Conservation (phyloP, 2,797 vertebrate species). For the Myripristis murdjan region DNA sequence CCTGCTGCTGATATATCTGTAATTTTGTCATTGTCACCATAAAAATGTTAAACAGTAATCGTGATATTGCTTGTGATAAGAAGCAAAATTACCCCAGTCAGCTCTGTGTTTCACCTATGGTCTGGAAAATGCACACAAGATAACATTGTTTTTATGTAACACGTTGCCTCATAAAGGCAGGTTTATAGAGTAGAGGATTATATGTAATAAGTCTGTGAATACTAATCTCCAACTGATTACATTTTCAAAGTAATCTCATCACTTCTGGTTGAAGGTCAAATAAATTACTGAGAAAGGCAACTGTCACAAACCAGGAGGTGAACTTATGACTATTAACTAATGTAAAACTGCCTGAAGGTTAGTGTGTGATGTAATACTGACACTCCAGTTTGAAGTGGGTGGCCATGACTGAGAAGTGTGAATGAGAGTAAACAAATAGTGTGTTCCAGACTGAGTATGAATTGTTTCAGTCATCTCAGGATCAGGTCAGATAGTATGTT, state of each 20-base stretch:
- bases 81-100: background rate
- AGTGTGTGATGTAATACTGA: background rate
- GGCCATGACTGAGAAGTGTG: background rate
- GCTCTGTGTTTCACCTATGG: background rate
- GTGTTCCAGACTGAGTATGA: background rate
- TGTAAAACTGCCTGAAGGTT: slow-evolving; percentile 19
- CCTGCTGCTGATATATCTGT: background rate
- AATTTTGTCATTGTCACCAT: background rate
- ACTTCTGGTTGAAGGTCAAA: slow-evolving; percentile 33
- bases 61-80: background rate
- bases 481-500: no score
- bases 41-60: background rate
- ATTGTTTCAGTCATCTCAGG: background rate
- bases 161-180: background rate
- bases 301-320: background rate
- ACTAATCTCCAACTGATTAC: slow-evolving; percentile 12
- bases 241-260: slow-evolving; percentile 15
- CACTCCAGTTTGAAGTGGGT: background rate
- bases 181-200: background rate
- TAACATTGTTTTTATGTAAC: background rate
- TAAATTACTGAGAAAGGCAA: slow-evolving; percentile 13
- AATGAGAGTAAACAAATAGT: background rate
- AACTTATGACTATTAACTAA: background rate
- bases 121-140: background rate
- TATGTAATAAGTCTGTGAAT: background rate